These are phyloP conservation scores for Sycophila sp. DNA, from an alignment of 1,140 invertebrate species.

Conservation along the genomic window DNA sequence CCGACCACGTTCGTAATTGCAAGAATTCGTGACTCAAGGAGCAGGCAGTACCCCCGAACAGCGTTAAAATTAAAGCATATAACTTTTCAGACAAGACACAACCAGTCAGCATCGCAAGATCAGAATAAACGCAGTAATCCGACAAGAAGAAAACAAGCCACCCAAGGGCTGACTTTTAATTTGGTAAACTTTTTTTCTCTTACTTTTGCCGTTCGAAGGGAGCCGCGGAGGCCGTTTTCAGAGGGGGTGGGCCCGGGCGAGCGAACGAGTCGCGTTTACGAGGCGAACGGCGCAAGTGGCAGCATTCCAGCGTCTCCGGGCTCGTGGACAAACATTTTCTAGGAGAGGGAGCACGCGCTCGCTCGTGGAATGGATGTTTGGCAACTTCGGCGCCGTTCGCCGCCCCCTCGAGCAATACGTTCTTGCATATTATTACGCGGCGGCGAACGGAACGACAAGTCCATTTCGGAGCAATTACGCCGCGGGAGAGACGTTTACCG, in stretches of 20 bases:
- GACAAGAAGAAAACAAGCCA: too few relatives aligned
- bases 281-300: conserved; percentile 19
- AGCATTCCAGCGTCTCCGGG: conserved; percentile 26
- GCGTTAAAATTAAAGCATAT: too few relatives aligned
- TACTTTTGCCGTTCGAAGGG: neutral
- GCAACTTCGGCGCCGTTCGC: conserved; percentile 3
- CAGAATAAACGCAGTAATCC: too few relatives aligned
- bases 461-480: conserved; percentile 31
- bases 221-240: neutral
- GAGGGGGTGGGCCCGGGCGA: neutral
- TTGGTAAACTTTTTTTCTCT: conserved; percentile 17
- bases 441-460: conserved; percentile 3
- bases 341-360: neutral
- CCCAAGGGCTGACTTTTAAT: conserved; percentile 14
- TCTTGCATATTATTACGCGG: conserved; percentile 32
- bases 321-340: conserved; percentile 20
- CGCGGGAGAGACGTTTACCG: neutral
- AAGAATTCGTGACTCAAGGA: too few relatives aligned
- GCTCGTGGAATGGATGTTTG: conserved; percentile 13
- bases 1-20: too few relatives aligned
- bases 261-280: conserved; percentile 25
- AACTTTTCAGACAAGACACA: too few relatives aligned
- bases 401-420: conserved; percentile 10
- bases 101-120: too few relatives aligned
- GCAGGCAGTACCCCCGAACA: too few relatives aligned